Evolutionary conservation across 64 coral and sea anemone species (phyloP), one percentile per base, ranked within the genome.

Genomic region (Porites lutea): DNA sequence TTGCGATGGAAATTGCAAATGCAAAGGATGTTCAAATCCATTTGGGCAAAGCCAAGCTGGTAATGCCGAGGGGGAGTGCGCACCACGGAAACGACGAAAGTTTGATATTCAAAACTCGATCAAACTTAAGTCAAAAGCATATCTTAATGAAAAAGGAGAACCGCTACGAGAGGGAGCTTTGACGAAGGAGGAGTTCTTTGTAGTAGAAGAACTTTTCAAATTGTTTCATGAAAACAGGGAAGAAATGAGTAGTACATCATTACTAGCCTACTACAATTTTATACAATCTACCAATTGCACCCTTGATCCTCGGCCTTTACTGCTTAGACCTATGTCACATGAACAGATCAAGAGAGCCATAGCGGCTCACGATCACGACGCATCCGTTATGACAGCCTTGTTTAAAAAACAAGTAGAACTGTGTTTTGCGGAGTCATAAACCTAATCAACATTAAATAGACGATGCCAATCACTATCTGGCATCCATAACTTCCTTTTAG

Each of bases 361-460:
- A 8, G 52, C 77, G 53, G 77, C 77, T 79, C 77, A 79, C 55
- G 48, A 79, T n/a, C 77, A 79, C 50, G 13, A 54, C 19, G 77
- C 55, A 54, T 53, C 77, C 55, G 77, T 79, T 7, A 79, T 79
- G 77, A 50, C 48, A 11, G 77, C 77, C 49, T 21, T n/a, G 20
- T 79, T 79, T 57, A 79, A 79, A 54, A 53, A 79, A 49, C 77
- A 79, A 48, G 77, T 79, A n/a, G 77, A 79, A 79, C 49, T 79
- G 47, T 79, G 48, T 52, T 79, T 79, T 49, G 7, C 46, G 13
- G 19, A 79, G 18, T 79, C 45, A 8, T 79, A 10, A 49, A 52
- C 48, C n/a, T 37, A 51, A 79, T 79, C 55, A 48, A 4, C 55
- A n/a, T 44, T 18, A 37, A 79, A 48, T 79, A 18, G 77, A 53